phyloP scores from a whole-genome alignment of 2,888 invertebrate genomes.

The Plagodis dolabraria region DNA sequence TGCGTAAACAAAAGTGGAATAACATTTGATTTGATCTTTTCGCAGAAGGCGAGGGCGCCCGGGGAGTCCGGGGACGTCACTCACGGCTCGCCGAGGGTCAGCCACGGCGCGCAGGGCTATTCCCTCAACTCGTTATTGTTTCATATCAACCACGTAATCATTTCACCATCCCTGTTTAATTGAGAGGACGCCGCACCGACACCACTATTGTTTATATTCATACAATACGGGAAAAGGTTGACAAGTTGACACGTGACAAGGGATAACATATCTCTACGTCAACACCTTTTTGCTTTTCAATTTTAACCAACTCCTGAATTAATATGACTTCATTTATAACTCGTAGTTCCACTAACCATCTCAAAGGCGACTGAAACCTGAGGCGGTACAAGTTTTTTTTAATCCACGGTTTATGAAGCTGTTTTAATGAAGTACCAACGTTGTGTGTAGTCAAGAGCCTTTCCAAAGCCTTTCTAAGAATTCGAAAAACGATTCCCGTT shows the following conservation, averaged over 20 bases:
- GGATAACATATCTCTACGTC: no score
- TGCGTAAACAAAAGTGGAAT: conserved; percentile 31
- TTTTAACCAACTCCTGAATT: background rate
- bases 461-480: conserved; percentile 31
- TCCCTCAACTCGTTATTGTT: conserved; percentile 74
- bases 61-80: conserved; percentile 51
- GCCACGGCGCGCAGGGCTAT: conserved; percentile 55
- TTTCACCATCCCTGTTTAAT: conserved; percentile 55
- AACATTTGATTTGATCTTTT: conserved; percentile 41
- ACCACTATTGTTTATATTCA: conserved; percentile 30
- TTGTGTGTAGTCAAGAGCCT: conserved; percentile 29
- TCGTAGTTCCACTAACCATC: background rate
- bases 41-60: conserved; percentile 38
- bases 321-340: background rate
- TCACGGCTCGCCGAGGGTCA: conserved; percentile 57
- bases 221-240: conserved; percentile 20
- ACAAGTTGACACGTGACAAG: conserved; percentile 8
- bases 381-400: conserved; percentile 15
- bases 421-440: conserved; percentile 36
- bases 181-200: conserved; percentile 35
- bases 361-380: conserved; percentile 11
- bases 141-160: conserved; percentile 61
- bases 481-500: conserved; percentile 59
- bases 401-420: conserved; percentile 23
- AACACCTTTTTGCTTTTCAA: background rate